These are phyloP conservation scores for Hydrolagus colliei DNA, from an alignment of 2,797 vertebrate genomes.

Conservation along the genomic window DNA sequence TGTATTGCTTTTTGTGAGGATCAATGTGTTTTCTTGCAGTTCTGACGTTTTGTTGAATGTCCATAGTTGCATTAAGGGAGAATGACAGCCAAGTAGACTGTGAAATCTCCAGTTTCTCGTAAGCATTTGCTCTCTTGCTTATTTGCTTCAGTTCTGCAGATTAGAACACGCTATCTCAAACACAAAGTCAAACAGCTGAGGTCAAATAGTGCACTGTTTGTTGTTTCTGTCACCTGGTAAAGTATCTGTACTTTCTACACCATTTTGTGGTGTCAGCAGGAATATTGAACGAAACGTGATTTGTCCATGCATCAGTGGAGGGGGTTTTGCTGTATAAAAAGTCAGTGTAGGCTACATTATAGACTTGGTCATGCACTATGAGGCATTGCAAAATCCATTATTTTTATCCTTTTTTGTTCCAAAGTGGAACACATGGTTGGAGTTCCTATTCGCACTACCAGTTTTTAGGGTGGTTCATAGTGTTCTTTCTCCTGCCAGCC, in stretches of 20 bases:
- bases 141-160: not conserved
- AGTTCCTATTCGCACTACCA: too few species aligned
- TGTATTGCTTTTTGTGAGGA: too few species aligned
- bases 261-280: not conserved
- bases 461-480: too few species aligned
- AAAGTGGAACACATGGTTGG: too few species aligned
- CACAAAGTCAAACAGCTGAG: not conserved
- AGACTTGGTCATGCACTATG: too few species aligned
- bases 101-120: not conserved
- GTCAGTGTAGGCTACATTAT: not conserved
- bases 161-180: not conserved
- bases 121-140: too few species aligned
- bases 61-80: too few species aligned
- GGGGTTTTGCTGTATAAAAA: not conserved
- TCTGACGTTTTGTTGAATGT: too few species aligned
- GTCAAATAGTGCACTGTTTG: not conserved
- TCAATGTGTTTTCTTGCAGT: too few species aligned
- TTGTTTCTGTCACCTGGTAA: not conserved
- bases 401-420: too few species aligned
- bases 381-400: too few species aligned
- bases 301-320: not conserved
- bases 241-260: not conserved
- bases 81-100: not conserved
- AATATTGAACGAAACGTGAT: constrained; percentile 7
- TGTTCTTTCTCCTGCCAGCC: too few species aligned